Evolutionary conservation across 2,888 invertebrate genomes (phyloP).

Genomic region (Acanthosepion pharaonis): DNA sequence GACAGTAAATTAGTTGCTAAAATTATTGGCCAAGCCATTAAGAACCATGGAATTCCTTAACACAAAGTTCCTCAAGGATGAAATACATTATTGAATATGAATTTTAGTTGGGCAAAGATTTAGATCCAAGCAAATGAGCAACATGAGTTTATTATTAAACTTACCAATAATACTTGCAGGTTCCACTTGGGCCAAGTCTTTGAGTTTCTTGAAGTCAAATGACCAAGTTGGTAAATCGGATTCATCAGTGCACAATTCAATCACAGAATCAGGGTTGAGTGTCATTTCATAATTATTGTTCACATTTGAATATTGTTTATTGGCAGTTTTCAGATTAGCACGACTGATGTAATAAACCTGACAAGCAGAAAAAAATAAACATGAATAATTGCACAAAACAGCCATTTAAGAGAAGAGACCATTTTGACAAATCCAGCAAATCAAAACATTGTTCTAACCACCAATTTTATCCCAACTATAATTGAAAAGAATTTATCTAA

Average conservation of each 20-base stretch:
- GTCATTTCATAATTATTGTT: conserved; percentile 98
- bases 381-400: background rate
- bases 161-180: conserved; percentile 84
- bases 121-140: too few relatives aligned
- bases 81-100: too few relatives aligned
- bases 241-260: conserved; percentile 76
- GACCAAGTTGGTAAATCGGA: conserved; percentile 82
- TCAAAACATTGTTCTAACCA: too few relatives aligned
- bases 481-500: too few relatives aligned
- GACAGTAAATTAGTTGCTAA: too few relatives aligned
- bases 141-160: conserved; percentile 54
- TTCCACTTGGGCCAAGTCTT: conserved; percentile 81
- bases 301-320: conserved; percentile 87
- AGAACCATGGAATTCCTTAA: too few relatives aligned
- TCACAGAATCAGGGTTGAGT: conserved; percentile 82
- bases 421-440: too few relatives aligned
- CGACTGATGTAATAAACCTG: conserved; percentile 90
- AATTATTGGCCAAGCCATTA: too few relatives aligned
- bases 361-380: background rate
- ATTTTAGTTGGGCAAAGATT: too few relatives aligned
- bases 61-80: too few relatives aligned
- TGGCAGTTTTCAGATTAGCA: conserved; percentile 91
- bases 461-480: too few relatives aligned
- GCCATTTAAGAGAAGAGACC: too few relatives aligned
- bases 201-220: conserved; percentile 86